These are phyloP conservation scores for Gryllus bimaculatus DNA, from an alignment of 1,140 invertebrate genomes.

Conservation along the genomic window DNA sequence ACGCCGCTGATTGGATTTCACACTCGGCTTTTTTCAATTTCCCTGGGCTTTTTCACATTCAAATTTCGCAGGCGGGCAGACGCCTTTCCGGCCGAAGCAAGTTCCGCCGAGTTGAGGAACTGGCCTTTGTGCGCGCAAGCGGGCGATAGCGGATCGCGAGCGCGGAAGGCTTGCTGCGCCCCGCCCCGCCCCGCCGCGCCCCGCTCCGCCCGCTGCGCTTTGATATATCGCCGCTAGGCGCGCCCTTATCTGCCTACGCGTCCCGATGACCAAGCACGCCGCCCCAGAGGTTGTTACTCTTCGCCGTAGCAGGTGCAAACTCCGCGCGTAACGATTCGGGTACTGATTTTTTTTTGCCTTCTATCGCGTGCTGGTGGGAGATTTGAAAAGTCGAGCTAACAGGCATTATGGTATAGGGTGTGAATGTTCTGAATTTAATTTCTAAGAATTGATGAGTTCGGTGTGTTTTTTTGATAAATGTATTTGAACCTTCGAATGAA, in stretches of 20 bases:
- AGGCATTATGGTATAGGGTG: too few species aligned
- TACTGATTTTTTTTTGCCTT: too few species aligned
- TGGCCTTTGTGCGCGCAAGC: background rate
- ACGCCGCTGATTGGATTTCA: constrained; percentile 3
- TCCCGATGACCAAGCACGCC: background rate
- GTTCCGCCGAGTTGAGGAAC: background rate
- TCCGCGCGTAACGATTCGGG: too few species aligned
- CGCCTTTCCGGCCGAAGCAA: background rate
- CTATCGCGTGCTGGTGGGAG: too few species aligned
- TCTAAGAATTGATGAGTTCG: too few species aligned
- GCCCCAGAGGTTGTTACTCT: background rate
- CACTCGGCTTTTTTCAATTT: constrained; percentile 4
- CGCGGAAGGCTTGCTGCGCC: background rate
- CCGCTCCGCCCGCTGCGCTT: background rate
- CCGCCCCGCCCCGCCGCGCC: too few species aligned
- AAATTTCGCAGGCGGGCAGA: background rate
- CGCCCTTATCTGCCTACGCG: background rate
- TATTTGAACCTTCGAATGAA: too few species aligned
- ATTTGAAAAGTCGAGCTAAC: too few species aligned
- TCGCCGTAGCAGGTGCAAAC: too few species aligned
- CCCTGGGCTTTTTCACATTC: background rate
- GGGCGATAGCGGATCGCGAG: background rate
- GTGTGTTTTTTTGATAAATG: too few species aligned
- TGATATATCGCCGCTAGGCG: background rate
- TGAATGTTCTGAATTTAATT: too few species aligned